Base-by-base conservation (phyloP, 2,113 vertebrate genomes). In the Channa maculata region DNA sequence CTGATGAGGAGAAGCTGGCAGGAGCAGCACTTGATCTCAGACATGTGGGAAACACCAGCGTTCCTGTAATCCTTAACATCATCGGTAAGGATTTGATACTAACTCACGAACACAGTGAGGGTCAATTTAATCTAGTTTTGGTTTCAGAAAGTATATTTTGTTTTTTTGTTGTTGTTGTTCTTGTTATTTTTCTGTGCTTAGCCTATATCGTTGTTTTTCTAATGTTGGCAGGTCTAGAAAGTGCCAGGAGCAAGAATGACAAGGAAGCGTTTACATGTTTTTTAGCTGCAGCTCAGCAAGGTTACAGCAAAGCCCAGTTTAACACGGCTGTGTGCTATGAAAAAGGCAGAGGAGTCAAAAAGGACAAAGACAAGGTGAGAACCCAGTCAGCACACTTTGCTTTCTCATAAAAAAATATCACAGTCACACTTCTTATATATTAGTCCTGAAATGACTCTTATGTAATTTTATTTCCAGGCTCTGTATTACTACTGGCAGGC, bases 291-390 rank as follows among this genome's bases (percentile, higher is more conserved):
- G 96, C 97, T 9, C 91, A 94, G 44, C 95, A 89, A 1, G 94
- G 95, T 65, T 98, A 98, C 92, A 93, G 85, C 89, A 99, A 98
- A 89, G 97, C 97, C 44, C 96, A 98, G 87, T 99, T 96, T 92
- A 99, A 99, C 0, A 74, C 93, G 0, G 98, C 95, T 0, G 94
- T 99, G 79, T 99, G 97, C 91, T 96, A 96, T 0, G 96, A 99
- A 90, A 95, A 91, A 6, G 97, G 97, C 67, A 93, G 92, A 86
- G 98, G 97, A 76, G 96, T 96, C 0, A 12, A 62, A 3, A 93
- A 86, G 72, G 89, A 97, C 84, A 69, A 80, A n/a, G 70, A 90
- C n/a, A 96, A 97, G 95, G 98, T 92, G 61, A 65, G 54, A 33
- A 48, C 52, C 34, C 24, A 46, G 14, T 37, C 5, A 9, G 38